A percentile compares a stretch with the other conserved stretches of the same genome.
These are phyloP conservation scores for Lutjanus erythropterus DNA, from an alignment of 2,113 vertebrate genomes.

Conservation along the genomic window DNA sequence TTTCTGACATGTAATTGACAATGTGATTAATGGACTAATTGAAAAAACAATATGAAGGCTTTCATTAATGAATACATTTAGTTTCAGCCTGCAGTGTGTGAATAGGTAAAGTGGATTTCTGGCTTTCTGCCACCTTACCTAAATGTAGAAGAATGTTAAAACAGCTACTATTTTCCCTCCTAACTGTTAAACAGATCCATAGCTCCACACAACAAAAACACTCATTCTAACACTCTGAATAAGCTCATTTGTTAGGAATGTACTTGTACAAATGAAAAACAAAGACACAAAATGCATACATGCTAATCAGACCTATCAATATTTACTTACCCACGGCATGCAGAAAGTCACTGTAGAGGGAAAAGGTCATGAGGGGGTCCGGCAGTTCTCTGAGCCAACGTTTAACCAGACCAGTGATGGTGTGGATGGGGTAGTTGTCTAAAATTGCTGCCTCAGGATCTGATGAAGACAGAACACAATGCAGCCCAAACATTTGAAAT, in stretches of 20 bases:
- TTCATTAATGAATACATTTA: too few species aligned
- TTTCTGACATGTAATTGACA: too few species aligned
- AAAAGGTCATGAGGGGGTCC: conserved; percentile 95
- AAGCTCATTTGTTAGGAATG: neutral
- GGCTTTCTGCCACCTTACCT: too few species aligned
- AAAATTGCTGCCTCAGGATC: conserved; percentile 86
- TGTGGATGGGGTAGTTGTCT: conserved; percentile 95
- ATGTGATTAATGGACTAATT: too few species aligned
- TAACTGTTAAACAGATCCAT: neutral
- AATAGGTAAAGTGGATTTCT: too few species aligned
- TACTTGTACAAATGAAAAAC: neutral
- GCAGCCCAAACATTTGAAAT: neutral
- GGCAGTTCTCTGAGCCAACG: conserved; percentile 96
- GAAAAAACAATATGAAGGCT: too few species aligned
- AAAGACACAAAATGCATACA: neutral
- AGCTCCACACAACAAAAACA: neutral
- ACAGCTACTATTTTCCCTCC: neutral
- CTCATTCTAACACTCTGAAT: neutral
- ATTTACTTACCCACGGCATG: conserved; percentile 86
- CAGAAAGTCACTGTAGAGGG: conserved; percentile 94
- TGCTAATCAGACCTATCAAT: neutral
- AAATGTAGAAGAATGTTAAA: too few species aligned
- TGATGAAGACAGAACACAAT: conserved; percentile 62
- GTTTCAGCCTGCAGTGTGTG: too few species aligned
- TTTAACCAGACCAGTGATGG: conserved; percentile 93